Evolutionary conservation across 2,888 invertebrate species (phyloP), one percentile per base, ranked within the genome.

Genomic region (Mystacides longicornis): DNA sequence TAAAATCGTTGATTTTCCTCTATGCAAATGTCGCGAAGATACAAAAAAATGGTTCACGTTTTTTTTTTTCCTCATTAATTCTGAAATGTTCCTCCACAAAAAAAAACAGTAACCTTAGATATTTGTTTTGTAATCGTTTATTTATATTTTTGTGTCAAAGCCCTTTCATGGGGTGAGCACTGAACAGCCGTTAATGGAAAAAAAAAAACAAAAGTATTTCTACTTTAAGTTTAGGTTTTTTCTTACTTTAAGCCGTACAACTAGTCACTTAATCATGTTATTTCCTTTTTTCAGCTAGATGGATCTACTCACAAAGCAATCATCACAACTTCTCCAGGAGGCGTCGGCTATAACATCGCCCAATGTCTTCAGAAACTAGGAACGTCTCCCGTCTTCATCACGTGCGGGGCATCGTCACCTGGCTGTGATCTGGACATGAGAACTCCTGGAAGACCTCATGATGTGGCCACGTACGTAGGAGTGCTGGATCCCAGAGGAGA

Each of bases 261-360:
- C n/a, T n/a, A n/a, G n/a, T n/a, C n/a, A n/a, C n/a, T n/a, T 31
- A 51, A 37, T 42, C 18, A 7, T 1, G 46, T 18, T 47, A 7
- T 47, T 1, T 52, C 43, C 9, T 49, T 22, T 19, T 43, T 33
- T 42, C 76, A 91, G 86, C 66, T 87, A 51, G 86, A 93, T 66
- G 93, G 93, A 23, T 82, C 88, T 58, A 91, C 91, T 0, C 86
- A 91, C 67, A 70, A 73, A 0, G 86, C 87, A 21, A 70, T 71
- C 56, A 81, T 84, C 27, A 74, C 79, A 47, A 80, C 82, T 64
- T 81, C 81, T 55, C 83, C 82, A 5, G 97, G 97, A 11, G 98
- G 98, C 14, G 98, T 98, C 1, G 97, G 86, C 0, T 80, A 96
- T 51, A 98, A 98, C 70, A 79, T 97, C 52, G 91, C 93, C 1